A percentile compares a stretch with the other conserved stretches of the same genome.
Conservation (phyloP, 2,113 vertebrate species). For the Malurus melanocephalus region DNA sequence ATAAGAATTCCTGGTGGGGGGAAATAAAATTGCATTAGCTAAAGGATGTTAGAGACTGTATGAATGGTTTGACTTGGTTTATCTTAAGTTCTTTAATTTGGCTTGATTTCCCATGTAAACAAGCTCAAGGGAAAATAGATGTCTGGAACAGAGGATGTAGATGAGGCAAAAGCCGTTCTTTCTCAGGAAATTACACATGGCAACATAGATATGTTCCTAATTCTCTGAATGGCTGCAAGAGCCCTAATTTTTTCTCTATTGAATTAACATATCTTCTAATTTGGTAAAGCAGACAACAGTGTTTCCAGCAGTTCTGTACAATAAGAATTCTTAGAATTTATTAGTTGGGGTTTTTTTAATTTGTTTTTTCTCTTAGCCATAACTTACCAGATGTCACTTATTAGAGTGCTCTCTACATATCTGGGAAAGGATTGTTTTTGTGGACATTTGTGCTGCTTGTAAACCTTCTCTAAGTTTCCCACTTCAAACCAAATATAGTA, state of each 20-base stretch:
- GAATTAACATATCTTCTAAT: constrained; percentile 12
- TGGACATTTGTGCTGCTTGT: neutral
- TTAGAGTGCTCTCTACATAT: neutral
- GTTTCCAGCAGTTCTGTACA: neutral
- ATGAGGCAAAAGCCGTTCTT: constrained; percentile 27
- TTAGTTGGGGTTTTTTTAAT: neutral
- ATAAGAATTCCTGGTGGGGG: neutral
- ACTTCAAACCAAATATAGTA: neutral
- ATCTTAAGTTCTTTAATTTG: constrained; percentile 35
- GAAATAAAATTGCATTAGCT: neutral
- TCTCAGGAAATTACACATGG: constrained; percentile 41
- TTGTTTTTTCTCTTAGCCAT: neutral
- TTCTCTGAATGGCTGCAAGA: neutral
- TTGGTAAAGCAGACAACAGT: neutral
- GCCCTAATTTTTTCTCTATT: neutral
- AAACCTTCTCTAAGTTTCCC: neutral
- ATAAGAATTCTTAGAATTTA: neutral
- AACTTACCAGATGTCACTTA: neutral
- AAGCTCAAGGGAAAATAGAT: constrained; percentile 17
- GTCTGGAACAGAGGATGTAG: constrained; percentile 46
- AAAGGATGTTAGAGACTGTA: neutral
- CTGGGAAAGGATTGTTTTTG: neutral
- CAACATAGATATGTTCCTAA: neutral
- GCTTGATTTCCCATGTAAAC: constrained; percentile 25
- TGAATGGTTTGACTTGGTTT: constrained; percentile 1